Evolutionary conservation across 1,140 invertebrate species (phyloP).

Genomic region (Potamilus streckersoni): DNA sequence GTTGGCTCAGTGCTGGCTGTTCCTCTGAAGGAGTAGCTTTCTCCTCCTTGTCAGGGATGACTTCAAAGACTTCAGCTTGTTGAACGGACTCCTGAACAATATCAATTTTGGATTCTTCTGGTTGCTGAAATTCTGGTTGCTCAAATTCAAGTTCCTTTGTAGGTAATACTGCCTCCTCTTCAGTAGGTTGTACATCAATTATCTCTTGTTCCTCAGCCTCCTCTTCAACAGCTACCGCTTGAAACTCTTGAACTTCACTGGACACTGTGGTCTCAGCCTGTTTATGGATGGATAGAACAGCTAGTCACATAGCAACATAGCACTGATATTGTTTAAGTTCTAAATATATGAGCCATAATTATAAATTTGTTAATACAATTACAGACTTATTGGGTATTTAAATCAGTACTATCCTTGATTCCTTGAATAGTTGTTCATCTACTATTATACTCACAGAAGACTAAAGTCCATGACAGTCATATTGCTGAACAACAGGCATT

Average conservation of each 20-base stretch:
- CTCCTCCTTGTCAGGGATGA: slow-evolving; percentile 22
- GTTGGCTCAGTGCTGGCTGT: slow-evolving; percentile 9
- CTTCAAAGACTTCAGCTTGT: slow-evolving; percentile 24
- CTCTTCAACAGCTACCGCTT: slow-evolving; percentile 7
- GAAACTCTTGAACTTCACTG: slow-evolving; percentile 20
- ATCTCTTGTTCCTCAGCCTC: slow-evolving; percentile 11
- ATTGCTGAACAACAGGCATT: too few relatives aligned
- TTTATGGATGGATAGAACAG: too few relatives aligned
- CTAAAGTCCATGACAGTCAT: too few relatives aligned
- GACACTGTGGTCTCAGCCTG: slow-evolving; percentile 22
- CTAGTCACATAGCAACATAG: too few relatives aligned
- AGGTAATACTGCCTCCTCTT: neutral
- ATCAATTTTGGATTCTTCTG: slow-evolving; percentile 37
- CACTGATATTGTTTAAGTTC: too few relatives aligned
- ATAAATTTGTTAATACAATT: too few relatives aligned
- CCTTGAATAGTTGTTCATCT: too few relatives aligned
- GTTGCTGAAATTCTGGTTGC: slow-evolving; percentile 28
- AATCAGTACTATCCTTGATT: too few relatives aligned
- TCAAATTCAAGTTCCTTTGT: slow-evolving; percentile 42
- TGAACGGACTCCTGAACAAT: slow-evolving; percentile 35
- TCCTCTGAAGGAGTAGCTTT: slow-evolving; percentile 9
- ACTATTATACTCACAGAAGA: too few relatives aligned
- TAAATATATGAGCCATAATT: too few relatives aligned
- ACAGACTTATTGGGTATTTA: too few relatives aligned
- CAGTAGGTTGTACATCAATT: slow-evolving; percentile 13